Base-by-base conservation (phyloP, 2,888 invertebrate species). In the Tricholauxania praeusta region DNA sequence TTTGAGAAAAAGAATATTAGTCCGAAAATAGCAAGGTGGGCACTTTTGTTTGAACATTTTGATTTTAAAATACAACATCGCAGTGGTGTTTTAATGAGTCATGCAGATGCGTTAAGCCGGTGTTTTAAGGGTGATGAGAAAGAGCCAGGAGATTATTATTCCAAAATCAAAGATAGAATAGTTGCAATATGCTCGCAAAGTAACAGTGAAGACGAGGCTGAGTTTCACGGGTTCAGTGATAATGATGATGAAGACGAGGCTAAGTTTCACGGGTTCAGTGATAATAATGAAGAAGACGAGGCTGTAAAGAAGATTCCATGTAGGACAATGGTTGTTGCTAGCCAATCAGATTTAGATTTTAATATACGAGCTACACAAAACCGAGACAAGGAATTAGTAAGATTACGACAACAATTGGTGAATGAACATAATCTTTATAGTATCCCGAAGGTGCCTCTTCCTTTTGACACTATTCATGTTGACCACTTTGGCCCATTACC, bases 21-120 rank as follows among this genome's bases (percentile, higher is more conserved):
- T 72, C 79, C 72, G 71, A 77, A 77, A 74, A 82, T 78, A 48
- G 82, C 82, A 12, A 76, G 81, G 22, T 83, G 82, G 82, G 81
- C 80, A 73, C 65, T 81, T 15, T 62, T 72, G 19, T 64, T 77
- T 60, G 60, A 77, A 69, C 60, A 75, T 55, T 75, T 69, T 66
- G 49, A 73, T n/a, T 74, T 72, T 52, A 64, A 22, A 4, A 63
- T 73, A 8, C 52, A 74, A 19, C 75, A 77, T 71, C 51, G 72
- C 1, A n/a, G 70, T 48, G 66, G 72, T 5, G 48, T 7, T 7
- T 63, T 15, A 19, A 74, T 75, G 76, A 67, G 71, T 17, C 76
- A 76, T 62, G 74, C 67, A 12, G 75, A 74, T 22, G 74, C 76
- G 3, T 55, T 74, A 32, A 76, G 74, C 66, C 48, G 76, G 12